Evolutionary conservation across 2,888 invertebrate genomes (phyloP), one percentile per base, ranked within the genome.

Genomic region (Ctenicera cuprea): DNA sequence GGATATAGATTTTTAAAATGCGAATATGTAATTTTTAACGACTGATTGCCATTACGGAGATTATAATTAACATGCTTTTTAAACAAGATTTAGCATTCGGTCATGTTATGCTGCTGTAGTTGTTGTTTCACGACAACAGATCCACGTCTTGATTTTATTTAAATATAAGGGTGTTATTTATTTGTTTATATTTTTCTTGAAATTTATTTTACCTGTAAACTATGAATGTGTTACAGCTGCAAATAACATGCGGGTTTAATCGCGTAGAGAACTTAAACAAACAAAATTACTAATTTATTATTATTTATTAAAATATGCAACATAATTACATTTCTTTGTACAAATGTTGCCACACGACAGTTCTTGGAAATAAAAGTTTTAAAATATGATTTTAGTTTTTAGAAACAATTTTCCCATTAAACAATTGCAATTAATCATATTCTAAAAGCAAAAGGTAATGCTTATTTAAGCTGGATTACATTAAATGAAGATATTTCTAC

Each of bases 1-100:
- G 52, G 62, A 70, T 61, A 62, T 50, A 52, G 62, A 62, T 62
- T 52, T 52, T 52, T 20, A 52, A 30, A 52, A 52, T 20, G 52
- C 12, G 20, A 11, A 52, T 50, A 30, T 59, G 43, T 59, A 59
- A 59, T 67, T 67, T 67, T 59, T 41, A 52, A 38, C 30, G 22
- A 33, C 26, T 16, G 57, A 57, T 57, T 14, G 52, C 16, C 57
- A 59, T 59, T 67, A 67, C 57, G 26, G 12, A 20, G 22, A 20
- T 43, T 5, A 59, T 59, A 67, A 67, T 67, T 65, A 57, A 65
- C 43, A 37, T 45, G 41, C 45, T 71, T 45, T 71, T 57, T 43
- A 57, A 54, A 41, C 2, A 26, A 33, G 26, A 57, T 48, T 71
- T 57, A 57, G 48, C 54, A 57, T 54, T 57, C 57, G 30, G 64